Base-by-base conservation (phyloP, 2,888 invertebrate species). In the Drosophila acutilabella region DNA sequence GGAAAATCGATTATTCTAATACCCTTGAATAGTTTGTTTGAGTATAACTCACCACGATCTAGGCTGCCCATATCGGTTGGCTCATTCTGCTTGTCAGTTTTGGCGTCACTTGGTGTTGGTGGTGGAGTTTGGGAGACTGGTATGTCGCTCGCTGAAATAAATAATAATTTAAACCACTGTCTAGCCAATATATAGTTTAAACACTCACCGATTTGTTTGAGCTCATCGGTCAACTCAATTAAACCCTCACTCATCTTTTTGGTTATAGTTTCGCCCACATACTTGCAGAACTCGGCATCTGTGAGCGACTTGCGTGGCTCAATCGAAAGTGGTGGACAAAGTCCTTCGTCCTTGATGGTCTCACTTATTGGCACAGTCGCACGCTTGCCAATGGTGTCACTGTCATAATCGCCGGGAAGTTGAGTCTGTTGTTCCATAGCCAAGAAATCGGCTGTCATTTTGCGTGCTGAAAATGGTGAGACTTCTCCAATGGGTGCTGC, bases 111-210 rank as follows among this genome's bases (percentile, higher is more conserved):
- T 48, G 92, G 92, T 68, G 92, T 92, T 66, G 92, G 92, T 67
- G 92, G 92, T 64, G 92, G 92, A 69, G 92, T 92, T 78, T 91
- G 91, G 51, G 92, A 92, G 66, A 90, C 70, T 50, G 91, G 91
- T 65, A 92, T 90, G 75, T 91, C 91, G 67, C 88, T 89, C 78
- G 84, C 89, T 88, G 42, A 16, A 67, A 64, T 18, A 4, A 18
- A 30, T 13, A 30, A 36, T 4, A n/a, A 33, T 23, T 23, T 11
- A 6, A 4, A 11, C 6, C 0, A 41, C 56, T 41, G 20, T 7
- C 7, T 13, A 18, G 11, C n/a, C 16, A 16, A 13, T 11, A 18
- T 36, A 18, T 18, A 20, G 4, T 2, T 7, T n/a, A 20, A n/a
- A 36, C 44, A 61, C 64, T 45, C 54, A 91, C 92, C 89, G 73